These are phyloP conservation scores for Calcarius lapponicus DNA, from an alignment of 2,797 vertebrate species.

Conservation along the genomic window DNA sequence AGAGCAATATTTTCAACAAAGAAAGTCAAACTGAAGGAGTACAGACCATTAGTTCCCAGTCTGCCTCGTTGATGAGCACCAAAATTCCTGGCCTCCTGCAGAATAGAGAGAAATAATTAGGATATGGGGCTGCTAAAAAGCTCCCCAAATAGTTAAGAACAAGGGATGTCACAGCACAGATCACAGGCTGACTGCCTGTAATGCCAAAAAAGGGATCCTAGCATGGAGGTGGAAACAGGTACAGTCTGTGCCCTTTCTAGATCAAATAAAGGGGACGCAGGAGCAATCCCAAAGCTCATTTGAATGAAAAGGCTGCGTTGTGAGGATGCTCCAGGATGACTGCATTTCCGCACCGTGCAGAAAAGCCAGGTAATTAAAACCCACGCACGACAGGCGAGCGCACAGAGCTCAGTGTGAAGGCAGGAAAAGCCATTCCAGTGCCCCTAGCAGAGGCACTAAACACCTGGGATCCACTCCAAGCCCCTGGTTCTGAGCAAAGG, in stretches of 20 bases:
- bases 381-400: neutral
- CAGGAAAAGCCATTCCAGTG: neutral
- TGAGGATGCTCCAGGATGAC: conserved; percentile 12
- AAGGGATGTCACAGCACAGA: conserved; percentile 17
- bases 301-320: conserved; percentile 43
- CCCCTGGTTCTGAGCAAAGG: conserved; percentile 44
- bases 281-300: conserved; percentile 40
- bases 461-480: conserved; percentile 32
- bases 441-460: neutral
- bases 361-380: conserved; percentile 56
- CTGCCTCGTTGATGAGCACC: conserved; percentile 96
- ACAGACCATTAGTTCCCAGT: conserved; percentile 99
- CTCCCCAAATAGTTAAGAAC: conserved; percentile 45
- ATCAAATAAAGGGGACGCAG: conserved; percentile 51
- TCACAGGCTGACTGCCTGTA: conserved; percentile 3
- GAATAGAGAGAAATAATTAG: conserved; percentile 63
- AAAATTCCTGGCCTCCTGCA: conserved; percentile 95
- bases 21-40: conserved; percentile 50
- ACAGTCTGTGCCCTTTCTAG: conserved; percentile 47
- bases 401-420: neutral
- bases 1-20: conserved; percentile 25
- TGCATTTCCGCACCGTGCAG: neutral
- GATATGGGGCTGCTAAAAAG: conserved; percentile 16
- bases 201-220: conserved; percentile 23
- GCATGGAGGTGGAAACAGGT: conserved; percentile 28